These are phyloP conservation scores for Strix aluco DNA, from an alignment of 2,113 vertebrate genomes.

Conservation along the genomic window DNA sequence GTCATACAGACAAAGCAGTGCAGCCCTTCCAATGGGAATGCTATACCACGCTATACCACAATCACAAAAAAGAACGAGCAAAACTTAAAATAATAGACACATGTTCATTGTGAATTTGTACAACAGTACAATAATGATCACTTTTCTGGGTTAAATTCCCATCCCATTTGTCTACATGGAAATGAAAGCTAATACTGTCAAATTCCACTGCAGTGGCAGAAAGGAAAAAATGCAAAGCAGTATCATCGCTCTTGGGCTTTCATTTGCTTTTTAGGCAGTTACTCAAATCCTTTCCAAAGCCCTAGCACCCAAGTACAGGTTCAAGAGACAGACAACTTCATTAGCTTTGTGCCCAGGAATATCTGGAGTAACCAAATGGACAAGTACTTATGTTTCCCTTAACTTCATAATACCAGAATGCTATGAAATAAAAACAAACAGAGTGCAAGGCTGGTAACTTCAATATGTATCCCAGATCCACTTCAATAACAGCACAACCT, in stretches of 20 bases:
- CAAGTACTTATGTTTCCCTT: background rate
- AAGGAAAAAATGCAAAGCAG: background rate
- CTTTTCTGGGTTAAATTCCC: background rate
- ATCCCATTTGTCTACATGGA: background rate
- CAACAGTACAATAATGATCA: background rate
- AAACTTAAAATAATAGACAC: background rate
- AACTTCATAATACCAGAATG: background rate
- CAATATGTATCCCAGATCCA: background rate
- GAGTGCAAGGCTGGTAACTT: background rate
- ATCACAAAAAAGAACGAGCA: background rate
- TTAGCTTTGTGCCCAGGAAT: background rate
- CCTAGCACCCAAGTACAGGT: background rate
- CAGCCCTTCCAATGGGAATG: background rate
- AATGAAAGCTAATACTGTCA: background rate
- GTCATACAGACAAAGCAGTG: background rate
- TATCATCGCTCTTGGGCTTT: background rate
- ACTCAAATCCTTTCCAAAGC: background rate
- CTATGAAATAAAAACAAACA: background rate
- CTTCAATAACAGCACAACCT: background rate
- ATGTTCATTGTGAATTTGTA: background rate
- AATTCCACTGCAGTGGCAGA: background rate
- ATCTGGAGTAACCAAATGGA: background rate
- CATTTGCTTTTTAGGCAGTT: background rate
- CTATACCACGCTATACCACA: fast-evolving
- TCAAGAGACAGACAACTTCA: background rate